These are phyloP conservation scores for Dendrocopos noguchii DNA, from an alignment of 2,113 vertebrate genomes.

Conservation along the genomic window DNA sequence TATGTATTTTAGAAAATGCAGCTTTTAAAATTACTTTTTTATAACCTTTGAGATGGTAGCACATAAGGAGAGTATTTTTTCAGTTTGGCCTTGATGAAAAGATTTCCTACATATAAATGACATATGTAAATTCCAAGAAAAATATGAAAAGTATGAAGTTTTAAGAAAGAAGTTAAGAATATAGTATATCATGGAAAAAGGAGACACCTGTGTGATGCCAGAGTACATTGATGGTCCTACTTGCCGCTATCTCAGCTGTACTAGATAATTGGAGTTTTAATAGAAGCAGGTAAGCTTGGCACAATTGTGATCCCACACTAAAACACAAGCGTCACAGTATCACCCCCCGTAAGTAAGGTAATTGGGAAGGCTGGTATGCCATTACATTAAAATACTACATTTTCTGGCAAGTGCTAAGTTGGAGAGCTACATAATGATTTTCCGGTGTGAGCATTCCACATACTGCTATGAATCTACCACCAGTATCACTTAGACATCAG, in stretches of 20 bases:
- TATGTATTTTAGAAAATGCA: not conserved
- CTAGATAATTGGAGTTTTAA: not conserved
- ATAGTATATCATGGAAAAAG: not conserved
- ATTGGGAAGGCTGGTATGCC: not conserved
- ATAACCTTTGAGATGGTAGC: not conserved
- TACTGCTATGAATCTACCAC: not conserved
- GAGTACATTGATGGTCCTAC: not conserved
- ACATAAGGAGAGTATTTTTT: not conserved
- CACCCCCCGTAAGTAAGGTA: not conserved
- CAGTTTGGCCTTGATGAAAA: not conserved
- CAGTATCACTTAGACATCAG: not conserved
- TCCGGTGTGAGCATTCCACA: not conserved
- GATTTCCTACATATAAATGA: not conserved
- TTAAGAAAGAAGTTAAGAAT: not conserved
- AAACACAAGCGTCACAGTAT: not conserved
- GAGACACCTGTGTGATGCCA: not conserved
- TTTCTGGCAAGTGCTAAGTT: not conserved
- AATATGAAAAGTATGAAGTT: not conserved
- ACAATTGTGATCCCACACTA: not conserved
- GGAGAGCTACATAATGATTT: not conserved
- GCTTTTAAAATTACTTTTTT: not conserved
- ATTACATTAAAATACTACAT: not conserved
- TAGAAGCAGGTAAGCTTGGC: not conserved
- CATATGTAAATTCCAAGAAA: not conserved
- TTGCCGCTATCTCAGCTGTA: not conserved